These are phyloP conservation scores for Aramus guarauna DNA, from an alignment of 2,113 vertebrate species.

Conservation along the genomic window DNA sequence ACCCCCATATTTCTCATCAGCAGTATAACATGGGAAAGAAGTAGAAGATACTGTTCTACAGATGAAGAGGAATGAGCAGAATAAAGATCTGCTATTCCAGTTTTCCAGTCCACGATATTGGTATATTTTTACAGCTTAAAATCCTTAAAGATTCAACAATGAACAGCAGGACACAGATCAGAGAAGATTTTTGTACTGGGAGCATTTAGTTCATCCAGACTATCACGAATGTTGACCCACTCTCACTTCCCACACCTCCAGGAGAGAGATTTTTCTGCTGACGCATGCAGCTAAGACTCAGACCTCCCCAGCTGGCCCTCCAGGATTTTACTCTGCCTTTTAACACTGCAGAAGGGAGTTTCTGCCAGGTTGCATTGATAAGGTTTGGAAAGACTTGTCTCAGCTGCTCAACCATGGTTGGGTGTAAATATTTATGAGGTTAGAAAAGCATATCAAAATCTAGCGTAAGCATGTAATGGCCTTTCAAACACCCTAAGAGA, in stretches of 20 bases:
- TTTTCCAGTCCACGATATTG: fast-evolving
- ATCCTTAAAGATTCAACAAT: background rate
- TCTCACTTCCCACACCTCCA: background rate
- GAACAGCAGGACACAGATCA: background rate
- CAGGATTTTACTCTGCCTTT: background rate
- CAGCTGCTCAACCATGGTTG: background rate
- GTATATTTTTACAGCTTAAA: background rate
- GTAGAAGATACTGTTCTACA: background rate
- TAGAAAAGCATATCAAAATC: background rate
- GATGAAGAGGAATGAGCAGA: background rate
- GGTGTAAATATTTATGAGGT: background rate
- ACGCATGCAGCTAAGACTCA: no score
- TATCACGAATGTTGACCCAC: background rate
- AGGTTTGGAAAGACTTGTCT: background rate
- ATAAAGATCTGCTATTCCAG: background rate
- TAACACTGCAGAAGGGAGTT: background rate
- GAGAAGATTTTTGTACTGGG: background rate
- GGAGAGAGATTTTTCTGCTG: background rate
- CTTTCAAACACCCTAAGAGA: background rate
- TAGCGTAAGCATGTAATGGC: background rate
- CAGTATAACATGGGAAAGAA: background rate
- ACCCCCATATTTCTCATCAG: background rate
- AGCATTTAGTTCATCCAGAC: background rate
- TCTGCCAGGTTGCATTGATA: background rate
- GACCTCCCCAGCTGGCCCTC: background rate